These are phyloP conservation scores for Eupithecia exiguata DNA, from an alignment of 2,888 invertebrate genomes.

Conservation along the genomic window DNA sequence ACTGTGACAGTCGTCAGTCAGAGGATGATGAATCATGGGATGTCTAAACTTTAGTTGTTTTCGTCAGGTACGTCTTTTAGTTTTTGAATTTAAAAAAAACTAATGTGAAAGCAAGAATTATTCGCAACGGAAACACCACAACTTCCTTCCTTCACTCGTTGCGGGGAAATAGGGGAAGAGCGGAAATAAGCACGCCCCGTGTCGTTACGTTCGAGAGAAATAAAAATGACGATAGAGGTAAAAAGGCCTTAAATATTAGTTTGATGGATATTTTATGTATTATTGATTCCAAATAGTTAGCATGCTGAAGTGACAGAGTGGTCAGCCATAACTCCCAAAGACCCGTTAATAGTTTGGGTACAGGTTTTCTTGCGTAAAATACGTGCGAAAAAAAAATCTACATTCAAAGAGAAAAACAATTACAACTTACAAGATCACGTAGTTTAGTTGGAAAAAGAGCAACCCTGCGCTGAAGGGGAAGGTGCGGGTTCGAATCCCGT, in stretches of 20 bases:
- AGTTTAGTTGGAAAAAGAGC: no score
- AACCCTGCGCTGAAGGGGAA: no score
- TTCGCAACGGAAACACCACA: constrained; percentile 24
- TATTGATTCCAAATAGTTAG: not conserved
- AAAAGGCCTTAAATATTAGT: no score
- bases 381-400: no score
- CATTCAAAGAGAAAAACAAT: no score
- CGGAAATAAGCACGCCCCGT: constrained; percentile 29
- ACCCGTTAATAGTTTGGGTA: not conserved
- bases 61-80: not conserved
- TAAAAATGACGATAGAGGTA: constrained; percentile 6
- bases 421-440: no score
- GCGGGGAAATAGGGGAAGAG: constrained; percentile 17
- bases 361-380: no score
- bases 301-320: not conserved
- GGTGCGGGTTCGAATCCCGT: no score
- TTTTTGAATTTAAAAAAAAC: not conserved
- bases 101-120: constrained; percentile 13
- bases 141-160: constrained; percentile 31
- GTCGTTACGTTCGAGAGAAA: constrained; percentile 16
- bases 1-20: no score
- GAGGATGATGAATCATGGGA: not conserved
- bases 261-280: not conserved
- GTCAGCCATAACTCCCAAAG: not conserved
- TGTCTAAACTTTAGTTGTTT: not conserved